Base-by-base conservation (phyloP, 2,888 invertebrate species). In the Camponotus fellah region DNA sequence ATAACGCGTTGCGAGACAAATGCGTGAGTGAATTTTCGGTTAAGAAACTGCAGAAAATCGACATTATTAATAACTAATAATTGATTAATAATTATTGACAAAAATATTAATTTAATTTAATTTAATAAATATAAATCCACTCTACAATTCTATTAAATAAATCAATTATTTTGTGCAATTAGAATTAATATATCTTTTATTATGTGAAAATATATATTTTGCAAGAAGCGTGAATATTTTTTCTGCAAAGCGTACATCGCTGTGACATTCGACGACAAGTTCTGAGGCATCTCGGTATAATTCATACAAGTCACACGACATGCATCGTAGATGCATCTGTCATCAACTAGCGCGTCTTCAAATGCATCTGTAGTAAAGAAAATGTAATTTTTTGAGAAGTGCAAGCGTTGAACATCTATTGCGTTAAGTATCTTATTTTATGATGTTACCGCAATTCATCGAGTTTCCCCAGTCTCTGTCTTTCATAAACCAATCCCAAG, bases 11-110 rank as follows among this genome's bases (percentile, higher is more conserved):
- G 4, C 64, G 62, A 14, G 90, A 82, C 10, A 95, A 79, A 0
- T 81, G 60, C n/a, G 71, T 74, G 10, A 95, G 85, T 9, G 90
- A 92, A 84, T 93, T 95, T 80, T 95, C 90, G 2, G 87, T 88
- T 34, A 95, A 84, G 66, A 91, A 90, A 89, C 95, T 95, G 86
- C 12, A 93, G 91, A 69, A 69, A 3, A 40, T 58, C 2, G 3
- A 53, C 3, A n/a, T 40, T 62, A 66, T 65, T 26, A 77, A 14
- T 56, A 49, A 65, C 49, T 77, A 77, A 66, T 40, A 46, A 53
- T 53, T 40, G 10, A 2, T 37, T 26, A 26, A 26, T 26, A 26
- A n/a, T 17, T 14, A 14, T 34, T 34, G 9, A 37, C 17, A 14
- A 68, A 3, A 26, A 26, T 14, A 64, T 0, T 56, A 4, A 34